Base-by-base conservation (phyloP, 2,888 invertebrate species). In the Tipula lateralis region DNA sequence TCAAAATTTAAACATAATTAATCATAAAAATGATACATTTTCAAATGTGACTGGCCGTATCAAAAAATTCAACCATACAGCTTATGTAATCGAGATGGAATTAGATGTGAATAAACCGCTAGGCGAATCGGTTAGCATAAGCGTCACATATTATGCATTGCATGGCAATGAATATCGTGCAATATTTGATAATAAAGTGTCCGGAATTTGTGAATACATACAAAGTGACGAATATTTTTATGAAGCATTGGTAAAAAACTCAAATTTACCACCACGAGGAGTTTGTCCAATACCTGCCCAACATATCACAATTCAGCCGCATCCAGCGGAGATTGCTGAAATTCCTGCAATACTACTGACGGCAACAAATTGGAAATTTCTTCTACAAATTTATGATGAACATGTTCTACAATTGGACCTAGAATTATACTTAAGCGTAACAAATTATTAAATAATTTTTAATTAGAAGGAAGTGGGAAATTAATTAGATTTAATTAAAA, bases 381-480 rank as follows among this genome's bases (percentile, higher is more conserved):
- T 66, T 66, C 2, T 66, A 66, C 19, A 66, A 66, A 1, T 66
- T 66, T 66, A 66, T 9, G 66, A 24, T 66, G 9, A 66, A 1
- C 9, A 24, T 2, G 24, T 66, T 24, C 24, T 24, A 24, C 66
- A 24, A 66, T 66, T 66, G 66, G 24, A 66, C 19, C 66, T 66
- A 24, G 66, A 66, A 24, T 24, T 66, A 24, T 66, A 66, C 24
- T 24, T 66, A 19, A 66, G 9, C 66, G 24, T 66, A 66, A 24
- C 66, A 66, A 66, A 66, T 24, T 66, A 66, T 66, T 66, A 66
- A 66, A 66, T 66, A 24, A 66, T 24, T 66, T 66, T 66, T 66
- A 66, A 66, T 66, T 66, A 66, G 66, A 66, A 66, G 66, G 66
- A 66, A 66, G 66, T 66, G 24, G 24, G 24, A 66, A 66, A 66